These are phyloP conservation scores for Noctua pronuba DNA, from an alignment of 2,888 invertebrate genomes.

Conservation along the genomic window DNA sequence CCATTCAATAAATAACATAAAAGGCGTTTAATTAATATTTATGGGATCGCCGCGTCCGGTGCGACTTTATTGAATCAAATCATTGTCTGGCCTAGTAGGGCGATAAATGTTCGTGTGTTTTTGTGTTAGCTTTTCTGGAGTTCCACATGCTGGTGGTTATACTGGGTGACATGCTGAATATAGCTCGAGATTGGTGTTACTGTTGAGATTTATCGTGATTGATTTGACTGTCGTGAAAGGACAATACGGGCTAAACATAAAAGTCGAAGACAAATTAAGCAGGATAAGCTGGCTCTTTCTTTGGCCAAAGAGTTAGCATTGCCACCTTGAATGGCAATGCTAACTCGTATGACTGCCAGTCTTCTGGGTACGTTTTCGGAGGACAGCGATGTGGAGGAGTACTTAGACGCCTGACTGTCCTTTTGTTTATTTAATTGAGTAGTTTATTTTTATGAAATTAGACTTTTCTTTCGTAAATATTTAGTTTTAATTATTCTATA, in stretches of 20 bases:
- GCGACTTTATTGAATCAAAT: slow-evolving; percentile 76
- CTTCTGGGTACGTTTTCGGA: too few species aligned
- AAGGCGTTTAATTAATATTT: slow-evolving; percentile 79
- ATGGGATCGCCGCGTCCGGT: slow-evolving; percentile 71
- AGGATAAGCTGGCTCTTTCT: too few species aligned
- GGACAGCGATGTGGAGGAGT: too few species aligned
- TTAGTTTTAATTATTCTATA: too few species aligned
- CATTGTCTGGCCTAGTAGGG: slow-evolving; percentile 47
- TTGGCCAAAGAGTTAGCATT: too few species aligned
- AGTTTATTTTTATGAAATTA: too few species aligned
- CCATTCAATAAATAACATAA: slow-evolving; percentile 73
- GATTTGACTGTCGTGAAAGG: not conserved
- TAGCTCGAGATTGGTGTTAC: not conserved
- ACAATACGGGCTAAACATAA: not conserved
- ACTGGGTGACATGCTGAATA: not conserved
- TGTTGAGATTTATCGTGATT: not conserved
- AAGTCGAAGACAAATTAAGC: too few species aligned
- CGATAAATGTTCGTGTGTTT: slow-evolving; percentile 54
- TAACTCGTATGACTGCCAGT: too few species aligned
- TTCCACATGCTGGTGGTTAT: not conserved
- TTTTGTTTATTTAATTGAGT: too few species aligned
- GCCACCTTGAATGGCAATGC: too few species aligned
- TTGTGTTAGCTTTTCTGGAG: slow-evolving; percentile 26
- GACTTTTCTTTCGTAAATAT: too few species aligned
- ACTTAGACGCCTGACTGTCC: too few species aligned